These are phyloP conservation scores for Morinoia aosen DNA, from an alignment of 2,888 invertebrate genomes.

Conservation along the genomic window DNA sequence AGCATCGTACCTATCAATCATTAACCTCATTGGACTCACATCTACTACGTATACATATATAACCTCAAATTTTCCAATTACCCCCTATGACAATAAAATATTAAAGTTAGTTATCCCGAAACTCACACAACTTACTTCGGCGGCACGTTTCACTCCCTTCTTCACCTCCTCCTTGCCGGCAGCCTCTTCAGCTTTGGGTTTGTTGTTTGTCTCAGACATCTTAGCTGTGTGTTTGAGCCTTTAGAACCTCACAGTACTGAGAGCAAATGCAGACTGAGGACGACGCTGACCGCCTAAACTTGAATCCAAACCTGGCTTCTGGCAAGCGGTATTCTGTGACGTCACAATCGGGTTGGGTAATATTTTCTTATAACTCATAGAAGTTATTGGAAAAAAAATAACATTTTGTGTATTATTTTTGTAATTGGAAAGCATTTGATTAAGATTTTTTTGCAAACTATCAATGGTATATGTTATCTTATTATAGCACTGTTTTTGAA, in stretches of 20 bases:
- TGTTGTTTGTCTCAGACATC: conserved; percentile 88
- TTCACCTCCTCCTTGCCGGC: conserved; percentile 77
- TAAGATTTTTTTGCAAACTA: neutral
- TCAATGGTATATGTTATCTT: neutral
- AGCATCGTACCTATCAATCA: too few species aligned
- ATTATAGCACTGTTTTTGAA: neutral
- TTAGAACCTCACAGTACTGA: conserved; percentile 28
- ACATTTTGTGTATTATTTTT: neutral
- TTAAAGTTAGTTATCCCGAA: too few species aligned
- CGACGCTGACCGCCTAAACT: neutral
- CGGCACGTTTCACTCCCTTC: conserved; percentile 89
- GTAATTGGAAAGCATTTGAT: neutral
- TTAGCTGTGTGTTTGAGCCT: conserved; percentile 59
- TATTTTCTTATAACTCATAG: neutral
- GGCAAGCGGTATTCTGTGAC: neutral
- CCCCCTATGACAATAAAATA: too few species aligned
- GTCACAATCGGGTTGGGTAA: neutral
- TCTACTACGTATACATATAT: too few species aligned
- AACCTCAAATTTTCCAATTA: too few species aligned
- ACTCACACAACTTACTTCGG: conserved; percentile 80
- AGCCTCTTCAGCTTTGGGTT: conserved; percentile 85
- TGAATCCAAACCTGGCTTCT: neutral
- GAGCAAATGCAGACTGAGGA: neutral
- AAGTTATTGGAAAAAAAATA: neutral
- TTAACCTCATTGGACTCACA: too few species aligned